Percentiles rank a stretch among this genome's conserved stretches.
Conservation (phyloP, 2,797 vertebrate genomes). For the Propithecus perrieri region DNA sequence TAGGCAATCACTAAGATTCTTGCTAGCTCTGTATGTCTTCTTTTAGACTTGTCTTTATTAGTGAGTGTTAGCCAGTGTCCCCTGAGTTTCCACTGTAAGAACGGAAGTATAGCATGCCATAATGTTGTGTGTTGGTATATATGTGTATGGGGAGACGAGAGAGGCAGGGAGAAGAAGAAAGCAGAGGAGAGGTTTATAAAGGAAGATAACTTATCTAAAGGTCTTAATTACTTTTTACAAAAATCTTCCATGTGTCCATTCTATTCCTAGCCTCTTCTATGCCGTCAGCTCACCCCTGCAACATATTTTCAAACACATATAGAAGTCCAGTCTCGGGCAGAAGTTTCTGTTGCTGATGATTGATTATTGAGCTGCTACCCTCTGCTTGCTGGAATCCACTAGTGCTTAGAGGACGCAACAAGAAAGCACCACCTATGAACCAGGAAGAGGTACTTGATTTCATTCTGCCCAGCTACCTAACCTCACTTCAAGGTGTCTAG, state of each 20-base stretch:
- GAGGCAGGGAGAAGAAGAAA: not conserved
- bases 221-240: not conserved
- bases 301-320: not conserved
- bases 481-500: not conserved
- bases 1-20: not conserved
- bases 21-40: not conserved
- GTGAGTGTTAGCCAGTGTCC: not conserved
- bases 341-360: not conserved
- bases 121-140: not conserved
- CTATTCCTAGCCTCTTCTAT: not conserved
- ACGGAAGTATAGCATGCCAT: not conserved
- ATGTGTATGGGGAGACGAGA: too few species aligned
- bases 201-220: constrained; percentile 17
- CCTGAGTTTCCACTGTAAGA: not conserved
- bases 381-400: not conserved
- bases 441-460: not conserved
- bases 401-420: not conserved
- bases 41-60: not conserved
- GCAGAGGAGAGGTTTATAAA: not conserved
- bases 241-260: not conserved
- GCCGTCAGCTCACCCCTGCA: not conserved
- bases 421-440: not conserved
- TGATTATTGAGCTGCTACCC: not conserved
- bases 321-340: not conserved
- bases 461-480: not conserved